Base-by-base conservation (phyloP, 2,797 vertebrate genomes). In the Neosilurus mollespiculum region DNA sequence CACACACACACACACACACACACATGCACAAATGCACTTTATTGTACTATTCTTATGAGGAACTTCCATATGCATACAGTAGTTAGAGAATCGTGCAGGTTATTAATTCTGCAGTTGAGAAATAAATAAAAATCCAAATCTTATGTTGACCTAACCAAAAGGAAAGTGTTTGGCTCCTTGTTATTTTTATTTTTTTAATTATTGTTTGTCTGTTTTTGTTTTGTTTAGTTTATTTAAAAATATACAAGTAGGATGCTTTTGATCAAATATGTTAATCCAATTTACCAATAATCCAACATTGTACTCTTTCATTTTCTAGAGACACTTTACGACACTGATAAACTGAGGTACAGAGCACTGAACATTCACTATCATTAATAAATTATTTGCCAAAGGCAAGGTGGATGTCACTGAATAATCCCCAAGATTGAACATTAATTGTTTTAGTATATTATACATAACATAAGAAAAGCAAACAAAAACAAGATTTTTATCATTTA, bases 1-100 rank as follows among this genome's bases (percentile, higher is more conserved):
- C 34, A 59, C 84, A 84, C 49, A 30, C 66, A 75, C 15, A 67
- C 49, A 58, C 77, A 72, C 49, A 56, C 49, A 80, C 11, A 69
- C 82, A 72, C 49, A 65, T 24, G 70, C 65, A 69, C 4, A 83
- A 30, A 77, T 10, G 51, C 15, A 53, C 12, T 1, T 12, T 22
- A 26, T 56, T 56, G 24, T 18, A 16, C 22, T 64, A 78, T 49
- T 14, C 37, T 51, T 62, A 2, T 49, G 22, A 51, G 22, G 34
- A 43, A 20, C 59, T 24, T 78, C 58, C 34, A 30, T 30, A 30
- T 2, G 30, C 30, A 30, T 30, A 30, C 30, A 30, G 30, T 30
- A 30, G 30, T 30, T 30, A 30, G 1, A 30, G 30, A 30, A 30
- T 78, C 1, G 22, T 59, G 73, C 30, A 59, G 30, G 6, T 78